These are phyloP conservation scores for Phlogophora meticulosa DNA, from an alignment of 2,888 invertebrate genomes.

Conservation along the genomic window DNA sequence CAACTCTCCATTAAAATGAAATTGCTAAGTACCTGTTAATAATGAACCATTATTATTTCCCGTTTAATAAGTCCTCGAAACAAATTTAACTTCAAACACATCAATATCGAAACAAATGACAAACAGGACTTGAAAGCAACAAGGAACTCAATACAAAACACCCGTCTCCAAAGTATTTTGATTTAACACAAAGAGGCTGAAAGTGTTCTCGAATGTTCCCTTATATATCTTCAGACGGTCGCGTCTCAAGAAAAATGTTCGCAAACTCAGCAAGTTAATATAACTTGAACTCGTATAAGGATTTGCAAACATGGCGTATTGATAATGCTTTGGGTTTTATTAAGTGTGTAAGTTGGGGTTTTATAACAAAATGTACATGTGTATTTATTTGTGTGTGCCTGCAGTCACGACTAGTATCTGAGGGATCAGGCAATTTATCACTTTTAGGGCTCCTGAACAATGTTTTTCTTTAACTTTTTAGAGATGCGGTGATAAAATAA, in stretches of 20 bases:
- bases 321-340: constrained; percentile 34
- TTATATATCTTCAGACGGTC: constrained; percentile 16
- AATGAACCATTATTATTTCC: not conserved
- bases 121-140: constrained; percentile 13
- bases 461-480: too few relatives aligned
- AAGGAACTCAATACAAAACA: constrained; percentile 27
- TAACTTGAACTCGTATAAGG: constrained; percentile 37
- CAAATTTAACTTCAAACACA: constrained; percentile 31
- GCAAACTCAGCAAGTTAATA: constrained; percentile 47
- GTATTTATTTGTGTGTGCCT: too few relatives aligned
- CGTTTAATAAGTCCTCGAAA: not conserved
- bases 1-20: constrained; percentile 2
- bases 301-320: constrained; percentile 49
- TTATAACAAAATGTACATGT: not conserved
- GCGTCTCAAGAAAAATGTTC: constrained; percentile 37
- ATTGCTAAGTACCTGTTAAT: constrained; percentile 15
- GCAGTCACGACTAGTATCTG: too few relatives aligned
- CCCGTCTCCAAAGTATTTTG: constrained; percentile 37
- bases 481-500: too few relatives aligned
- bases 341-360: constrained; percentile 11
- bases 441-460: too few relatives aligned
- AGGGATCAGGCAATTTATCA: not conserved
- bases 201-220: constrained; percentile 37
- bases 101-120: constrained; percentile 26
- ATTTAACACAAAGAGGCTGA: constrained; percentile 38